These are phyloP conservation scores for Blera fallax DNA, from an alignment of 2,888 invertebrate genomes.

Conservation along the genomic window DNA sequence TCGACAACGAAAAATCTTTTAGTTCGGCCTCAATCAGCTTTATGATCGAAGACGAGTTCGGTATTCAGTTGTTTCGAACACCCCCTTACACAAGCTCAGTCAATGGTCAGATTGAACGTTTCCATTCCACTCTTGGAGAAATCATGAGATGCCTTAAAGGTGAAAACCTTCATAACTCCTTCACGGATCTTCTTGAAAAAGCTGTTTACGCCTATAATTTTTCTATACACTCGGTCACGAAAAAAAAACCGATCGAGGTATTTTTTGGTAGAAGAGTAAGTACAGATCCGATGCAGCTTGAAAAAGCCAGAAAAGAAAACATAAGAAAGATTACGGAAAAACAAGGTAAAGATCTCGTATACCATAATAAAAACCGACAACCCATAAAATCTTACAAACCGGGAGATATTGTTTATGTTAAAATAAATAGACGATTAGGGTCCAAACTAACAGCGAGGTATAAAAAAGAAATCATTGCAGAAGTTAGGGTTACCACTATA, in stretches of 20 bases:
- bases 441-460: neutral
- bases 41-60: neutral
- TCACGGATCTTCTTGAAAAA: neutral
- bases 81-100: neutral
- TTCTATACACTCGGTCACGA: neutral
- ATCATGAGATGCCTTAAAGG: neutral
- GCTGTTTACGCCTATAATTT: neutral
- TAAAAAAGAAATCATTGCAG: neutral
- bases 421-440: neutral
- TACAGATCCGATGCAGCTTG: neutral
- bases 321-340: neutral
- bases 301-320: neutral
- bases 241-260: neutral
- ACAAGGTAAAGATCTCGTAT: neutral
- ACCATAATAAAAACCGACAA: neutral
- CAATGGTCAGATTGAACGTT: neutral
- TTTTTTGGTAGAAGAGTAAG: neutral
- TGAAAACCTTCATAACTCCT: neutral
- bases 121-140: neutral
- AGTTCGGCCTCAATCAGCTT: neutral
- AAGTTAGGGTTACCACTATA: neutral
- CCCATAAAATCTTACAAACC: neutral
- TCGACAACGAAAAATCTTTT: neutral
- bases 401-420: neutral
- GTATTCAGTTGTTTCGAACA: neutral